Base-by-base conservation (phyloP, 1,140 invertebrate genomes). In the Cylas formicarius region DNA sequence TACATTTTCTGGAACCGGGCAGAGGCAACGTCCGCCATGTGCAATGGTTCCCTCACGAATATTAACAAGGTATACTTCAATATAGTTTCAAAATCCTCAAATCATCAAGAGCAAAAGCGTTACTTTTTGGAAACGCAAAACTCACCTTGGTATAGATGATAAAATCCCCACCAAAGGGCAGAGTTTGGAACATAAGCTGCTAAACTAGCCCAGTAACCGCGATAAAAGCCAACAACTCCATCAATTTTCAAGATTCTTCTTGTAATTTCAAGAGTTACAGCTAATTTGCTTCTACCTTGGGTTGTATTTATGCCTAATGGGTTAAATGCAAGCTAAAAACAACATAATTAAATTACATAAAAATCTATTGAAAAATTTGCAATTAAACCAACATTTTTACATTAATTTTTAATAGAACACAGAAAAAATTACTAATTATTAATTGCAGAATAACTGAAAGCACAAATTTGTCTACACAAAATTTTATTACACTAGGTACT, bases 131-230 rank as follows among this genome's bases (percentile, higher is more conserved):
- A n/a, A n/a, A n/a, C n/a, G n/a, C n/a, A n/a, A n/a, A n/a, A n/a
- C n/a, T 40, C 71, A 94, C 90, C 89, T 80, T 93, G 90, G 69
- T 95, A 97, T 31, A 85, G 74, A 44, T 91, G 90, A 72, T 97
- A 97, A 55, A 96, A 85, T 21, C 82, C 82, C 93, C 93, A 97
- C 92, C 93, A 97, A 14, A 96, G 73, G 8, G 91, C 93, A 44
- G 89, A 93, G 65, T 92, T 96, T 6, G 93, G 92, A 44, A 95
- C 90, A 70, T 94, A 97, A 3, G 90, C 86, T 50, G 84, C 82
- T 1, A 97, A 68, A 13, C 92, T 96, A 17, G 91, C 90, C 19
- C 84, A 72, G 65, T 97, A 97, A 0, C 94, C 94, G 51, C 91
- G 72, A 65, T 97, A 97, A 70, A 94, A 97, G 2, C 92, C 93